Evolutionary conservation across 2,797 vertebrate species (phyloP), one percentile per base, ranked within the genome.

Genomic region (Calcarius lapponicus): DNA sequence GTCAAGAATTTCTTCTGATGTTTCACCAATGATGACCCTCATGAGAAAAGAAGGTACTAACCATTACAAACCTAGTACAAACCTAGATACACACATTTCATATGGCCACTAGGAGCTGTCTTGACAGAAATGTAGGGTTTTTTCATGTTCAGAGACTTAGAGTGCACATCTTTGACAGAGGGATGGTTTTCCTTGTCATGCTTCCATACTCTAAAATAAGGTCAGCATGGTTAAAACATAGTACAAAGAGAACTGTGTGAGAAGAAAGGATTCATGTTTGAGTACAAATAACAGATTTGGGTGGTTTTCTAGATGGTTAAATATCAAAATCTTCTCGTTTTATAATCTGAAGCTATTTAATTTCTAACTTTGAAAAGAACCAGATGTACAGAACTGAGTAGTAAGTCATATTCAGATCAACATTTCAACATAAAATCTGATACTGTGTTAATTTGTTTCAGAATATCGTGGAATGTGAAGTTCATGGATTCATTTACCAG

Each of bases 391-490:
- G 21, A 91, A 86, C 26, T 57, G 47, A 88, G n/a, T 26, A 61
- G 3, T 2, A 65, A 80, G 67, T 84, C 19, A 25, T 32, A 36
- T 50, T 61, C 29, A 85, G 36, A 64, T 50, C 71, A 84, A 65
- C 22, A 70, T 69, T 12, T 67, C 67, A 82, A 65, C 17, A n/a
- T 54, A 76, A 88, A 87, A 40, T 48, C 31, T 43, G 16, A 36
- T 29, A 24, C 25, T 92, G 25, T 91, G 38, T 71, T 93, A 10
- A 76, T 95, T 86, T 96, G 42, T 97, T 97, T 86, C 95, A 98
- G 97, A 96, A 72, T 91, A 97, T 62, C 90, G 1, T 26, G 84
- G 90, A 92, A 95, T 92, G 82, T 85, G 87, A 93, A 95, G 86
- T 13, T 88, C 40, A 24, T 61, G 43, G 67, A 48, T 87, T 69